Percentiles rank a stretch among this genome's conserved stretches.
Evolutionary conservation across 2,888 invertebrate genomes (phyloP).

Genomic region (Tipula helvola): DNA sequence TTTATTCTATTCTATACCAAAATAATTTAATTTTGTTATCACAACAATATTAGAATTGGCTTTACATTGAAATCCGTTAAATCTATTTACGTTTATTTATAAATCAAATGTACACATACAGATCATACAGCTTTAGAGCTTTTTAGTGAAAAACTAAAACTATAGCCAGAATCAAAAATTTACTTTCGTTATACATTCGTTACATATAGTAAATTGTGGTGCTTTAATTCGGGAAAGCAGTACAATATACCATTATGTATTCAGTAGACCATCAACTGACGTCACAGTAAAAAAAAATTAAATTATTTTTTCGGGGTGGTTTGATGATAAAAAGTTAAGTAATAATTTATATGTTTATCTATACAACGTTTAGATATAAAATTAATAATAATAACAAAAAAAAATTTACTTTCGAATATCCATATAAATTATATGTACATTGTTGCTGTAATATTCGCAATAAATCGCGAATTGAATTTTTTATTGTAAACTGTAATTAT

Average conservation of each 20-base stretch:
- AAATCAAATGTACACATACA: neutral
- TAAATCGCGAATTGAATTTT: neutral
- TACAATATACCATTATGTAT: neutral
- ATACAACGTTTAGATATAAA: neutral
- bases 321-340: neutral
- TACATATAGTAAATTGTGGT: neutral
- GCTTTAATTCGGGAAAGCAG: neutral
- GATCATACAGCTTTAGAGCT: neutral
- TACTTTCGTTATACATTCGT: neutral
- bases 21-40: neutral
- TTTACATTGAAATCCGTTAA: neutral
- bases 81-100: neutral
- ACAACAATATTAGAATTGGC: neutral
- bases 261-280: neutral
- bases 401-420: neutral
- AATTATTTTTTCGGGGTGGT: neutral
- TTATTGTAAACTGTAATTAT: neutral
- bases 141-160: neutral
- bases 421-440: neutral
- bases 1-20: too few species aligned
- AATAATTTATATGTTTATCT: neutral
- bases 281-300: neutral
- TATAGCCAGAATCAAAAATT: neutral
- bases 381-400: neutral
- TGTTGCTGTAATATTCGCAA: neutral